A percentile compares a stretch with the other conserved stretches of the same genome.
Conservation (phyloP, 2,888 invertebrate genomes). For the Hetaerina titia region DNA sequence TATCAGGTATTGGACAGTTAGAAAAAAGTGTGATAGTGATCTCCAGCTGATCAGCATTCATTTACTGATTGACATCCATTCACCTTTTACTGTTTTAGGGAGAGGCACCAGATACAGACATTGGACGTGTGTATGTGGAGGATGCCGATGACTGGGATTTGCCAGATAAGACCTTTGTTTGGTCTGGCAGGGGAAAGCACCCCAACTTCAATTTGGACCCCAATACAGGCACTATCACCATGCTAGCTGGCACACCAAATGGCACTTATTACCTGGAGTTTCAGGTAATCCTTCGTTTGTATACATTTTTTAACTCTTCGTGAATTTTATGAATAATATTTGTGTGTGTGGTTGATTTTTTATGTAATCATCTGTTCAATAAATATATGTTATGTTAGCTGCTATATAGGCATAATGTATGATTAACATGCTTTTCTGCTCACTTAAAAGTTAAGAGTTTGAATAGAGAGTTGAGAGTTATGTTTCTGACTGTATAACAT, state of each 20-base stretch:
- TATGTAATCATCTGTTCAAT: no score
- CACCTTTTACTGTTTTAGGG: slow-evolving; percentile 78
- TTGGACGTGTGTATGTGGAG: slow-evolving; percentile 95
- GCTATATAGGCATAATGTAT: no score
- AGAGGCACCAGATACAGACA: slow-evolving; percentile 87
- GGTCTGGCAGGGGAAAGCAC: slow-evolving; percentile 79
- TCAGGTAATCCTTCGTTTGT: slow-evolving; percentile 78
- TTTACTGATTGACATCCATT: not conserved
- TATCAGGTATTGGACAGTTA: slow-evolving; percentile 52
- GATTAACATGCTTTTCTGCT: no score
- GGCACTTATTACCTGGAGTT: slow-evolving; percentile 89
- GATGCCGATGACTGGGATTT: slow-evolving; percentile 99
- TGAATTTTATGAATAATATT: not conserved
- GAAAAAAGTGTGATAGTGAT: slow-evolving; percentile 72
- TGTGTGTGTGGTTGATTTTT: no score
- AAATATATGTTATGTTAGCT: no score
- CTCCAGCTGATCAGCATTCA: slow-evolving; percentile 69
- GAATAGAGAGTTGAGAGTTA: no score
- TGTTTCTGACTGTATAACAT: no score
- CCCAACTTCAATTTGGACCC: slow-evolving; percentile 86
- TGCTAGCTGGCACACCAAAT: slow-evolving; percentile 87
- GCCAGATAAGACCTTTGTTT: slow-evolving; percentile 92
- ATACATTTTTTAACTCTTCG: not conserved
- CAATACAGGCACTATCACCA: slow-evolving; percentile 92
- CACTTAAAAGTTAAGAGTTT: no score